A percentile compares a stretch with the other conserved stretches of the same genome.
phyloP scores from a whole-genome alignment of 2,888 invertebrate species.

The Mimachlamys varia region DNA sequence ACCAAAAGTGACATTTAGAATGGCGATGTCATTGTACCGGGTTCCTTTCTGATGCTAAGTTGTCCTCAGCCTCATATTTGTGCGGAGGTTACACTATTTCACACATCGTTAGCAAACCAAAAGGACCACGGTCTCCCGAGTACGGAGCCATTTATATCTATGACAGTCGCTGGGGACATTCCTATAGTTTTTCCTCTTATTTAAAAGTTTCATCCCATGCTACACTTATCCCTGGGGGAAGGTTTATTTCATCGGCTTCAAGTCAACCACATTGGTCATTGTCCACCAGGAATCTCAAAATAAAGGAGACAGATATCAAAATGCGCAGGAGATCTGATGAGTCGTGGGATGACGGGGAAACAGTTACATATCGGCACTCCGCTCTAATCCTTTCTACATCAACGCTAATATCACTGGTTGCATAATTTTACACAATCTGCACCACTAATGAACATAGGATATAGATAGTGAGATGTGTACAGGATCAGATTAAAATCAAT shows the following conservation, averaged over 20 bases:
- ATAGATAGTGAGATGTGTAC: not conserved
- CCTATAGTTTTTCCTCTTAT: conserved; percentile 52
- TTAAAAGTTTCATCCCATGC: conserved; percentile 55
- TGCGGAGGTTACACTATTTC: conserved; percentile 41
- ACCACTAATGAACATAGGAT: not conserved
- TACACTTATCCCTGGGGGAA: conserved; percentile 49
- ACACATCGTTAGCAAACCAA: conserved; percentile 38
- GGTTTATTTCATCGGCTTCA: not conserved
- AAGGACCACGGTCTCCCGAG: not conserved
- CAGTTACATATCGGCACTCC: not conserved
- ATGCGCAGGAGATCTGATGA: not conserved
- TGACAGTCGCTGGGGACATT: conserved; percentile 29
- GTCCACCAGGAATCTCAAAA: not conserved
- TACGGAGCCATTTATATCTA: conserved; percentile 14
- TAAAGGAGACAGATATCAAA: conserved; percentile 21
- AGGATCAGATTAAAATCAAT: conserved; percentile 18
- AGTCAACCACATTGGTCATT: not conserved
- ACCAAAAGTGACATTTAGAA: conserved; percentile 53
- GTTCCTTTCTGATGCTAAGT: conserved; percentile 46
- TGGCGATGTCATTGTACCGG: conserved; percentile 41
- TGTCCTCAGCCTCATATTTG: conserved; percentile 45
- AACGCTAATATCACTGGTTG: not conserved
- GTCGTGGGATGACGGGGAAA: not conserved
- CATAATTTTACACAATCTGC: conserved; percentile 10
- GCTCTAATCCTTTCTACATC: not conserved